A percentile compares a stretch with the other conserved stretches of the same genome.
Conservation (phyloP, 2,113 vertebrate genomes). For the Oplegnathus fasciatus region DNA sequence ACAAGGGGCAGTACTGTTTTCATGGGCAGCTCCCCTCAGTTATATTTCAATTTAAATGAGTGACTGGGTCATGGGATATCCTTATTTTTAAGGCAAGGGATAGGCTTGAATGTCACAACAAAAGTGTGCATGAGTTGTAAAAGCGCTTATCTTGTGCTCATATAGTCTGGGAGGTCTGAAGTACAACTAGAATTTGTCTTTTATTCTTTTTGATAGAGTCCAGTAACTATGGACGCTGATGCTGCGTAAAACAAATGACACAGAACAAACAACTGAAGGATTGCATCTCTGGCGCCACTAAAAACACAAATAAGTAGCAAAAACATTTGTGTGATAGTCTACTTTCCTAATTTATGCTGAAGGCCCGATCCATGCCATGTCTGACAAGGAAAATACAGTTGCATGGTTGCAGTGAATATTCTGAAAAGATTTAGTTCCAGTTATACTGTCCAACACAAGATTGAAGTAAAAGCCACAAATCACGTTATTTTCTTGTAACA, state of each 20-base stretch:
- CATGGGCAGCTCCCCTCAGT: conserved; percentile 39
- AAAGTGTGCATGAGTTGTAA: background rate
- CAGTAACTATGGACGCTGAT: background rate
- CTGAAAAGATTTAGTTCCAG: background rate
- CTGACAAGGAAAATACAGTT: conserved; percentile 24
- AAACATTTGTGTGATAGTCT: conserved; percentile 16
- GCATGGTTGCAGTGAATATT: conserved; percentile 17
- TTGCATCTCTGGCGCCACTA: background rate
- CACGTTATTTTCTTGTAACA: conserved; percentile 6
- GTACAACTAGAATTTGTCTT: background rate
- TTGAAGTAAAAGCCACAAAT: conserved; percentile 33
- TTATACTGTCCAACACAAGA: conserved; percentile 13
- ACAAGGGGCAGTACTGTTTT: conserved; percentile 51
- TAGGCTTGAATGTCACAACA: conserved; percentile 16
- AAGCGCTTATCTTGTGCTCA: background rate
- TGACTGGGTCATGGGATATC: conserved; percentile 11
- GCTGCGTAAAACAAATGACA: background rate
- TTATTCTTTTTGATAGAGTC: background rate
- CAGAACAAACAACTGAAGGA: background rate
- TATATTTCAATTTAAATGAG: conserved; percentile 55
- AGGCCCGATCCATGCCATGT: background rate
- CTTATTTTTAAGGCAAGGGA: conserved; percentile 38
- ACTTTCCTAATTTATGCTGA: conserved; percentile 5
- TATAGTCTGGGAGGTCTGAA: background rate
- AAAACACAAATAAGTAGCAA: conserved; percentile 6